A percentile compares a stretch with the other conserved stretches of the same genome.
Conservation (phyloP, 2,797 vertebrate genomes). For the Chelonia mydas region DNA sequence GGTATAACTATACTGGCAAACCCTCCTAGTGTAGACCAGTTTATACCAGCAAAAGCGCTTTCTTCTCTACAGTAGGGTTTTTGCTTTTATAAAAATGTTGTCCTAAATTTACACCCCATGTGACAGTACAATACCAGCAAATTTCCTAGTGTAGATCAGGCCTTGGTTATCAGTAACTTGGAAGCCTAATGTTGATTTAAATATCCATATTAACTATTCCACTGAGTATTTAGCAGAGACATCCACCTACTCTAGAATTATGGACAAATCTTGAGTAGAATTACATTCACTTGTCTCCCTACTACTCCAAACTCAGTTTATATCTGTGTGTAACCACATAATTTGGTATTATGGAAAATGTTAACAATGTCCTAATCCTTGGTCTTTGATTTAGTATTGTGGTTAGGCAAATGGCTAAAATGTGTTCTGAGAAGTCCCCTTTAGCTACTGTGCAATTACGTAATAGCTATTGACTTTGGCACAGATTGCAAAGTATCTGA, state of each 20-base stretch:
- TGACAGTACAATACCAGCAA: background rate
- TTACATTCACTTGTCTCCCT: rapidly evolving
- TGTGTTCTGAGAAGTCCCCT: constrained; percentile 1
- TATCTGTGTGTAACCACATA: background rate
- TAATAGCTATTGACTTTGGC: constrained; percentile 30
- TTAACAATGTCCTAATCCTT: background rate
- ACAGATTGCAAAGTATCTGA: background rate
- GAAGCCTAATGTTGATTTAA: background rate
- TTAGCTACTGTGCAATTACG: background rate
- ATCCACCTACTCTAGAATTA: background rate
- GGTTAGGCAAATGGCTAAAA: constrained; percentile 13
- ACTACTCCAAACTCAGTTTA: background rate
- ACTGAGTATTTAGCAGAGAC: constrained; percentile 26
- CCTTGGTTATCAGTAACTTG: background rate
- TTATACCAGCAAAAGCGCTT: background rate
- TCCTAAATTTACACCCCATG: background rate
- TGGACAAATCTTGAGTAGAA: background rate
- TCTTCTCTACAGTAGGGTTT: background rate
- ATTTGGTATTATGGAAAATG: background rate
- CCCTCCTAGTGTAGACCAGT: background rate
- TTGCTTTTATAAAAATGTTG: background rate
- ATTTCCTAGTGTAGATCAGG: background rate
- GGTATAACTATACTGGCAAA: background rate
- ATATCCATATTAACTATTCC: background rate
- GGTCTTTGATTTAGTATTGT: background rate